phyloP scores from a whole-genome alignment of 1,140 invertebrate genomes.

The Heliconius melpomene region DNA sequence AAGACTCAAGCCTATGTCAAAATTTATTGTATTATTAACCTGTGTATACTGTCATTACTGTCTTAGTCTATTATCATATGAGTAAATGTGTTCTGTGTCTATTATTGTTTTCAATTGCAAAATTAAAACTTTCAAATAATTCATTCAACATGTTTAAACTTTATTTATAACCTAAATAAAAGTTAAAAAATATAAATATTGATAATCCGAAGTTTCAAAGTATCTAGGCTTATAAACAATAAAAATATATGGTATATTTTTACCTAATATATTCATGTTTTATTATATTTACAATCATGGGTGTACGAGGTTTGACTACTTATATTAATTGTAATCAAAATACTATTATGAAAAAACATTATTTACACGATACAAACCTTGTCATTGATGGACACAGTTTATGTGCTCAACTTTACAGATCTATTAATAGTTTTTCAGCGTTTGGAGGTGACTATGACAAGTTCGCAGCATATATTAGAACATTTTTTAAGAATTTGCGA shows the following conservation, averaged over 20 bases:
- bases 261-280: not conserved
- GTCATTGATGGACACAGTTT: slow-evolving; percentile 93
- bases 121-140: no score
- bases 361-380: slow-evolving; percentile 86
- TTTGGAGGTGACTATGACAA: slow-evolving; percentile 95
- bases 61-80: no score
- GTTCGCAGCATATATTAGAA: slow-evolving; percentile 83
- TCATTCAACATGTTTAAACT: not conserved
- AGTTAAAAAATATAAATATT: no score
- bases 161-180: slow-evolving; percentile 4
- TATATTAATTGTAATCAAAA: slow-evolving; percentile 87
- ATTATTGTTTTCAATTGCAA: no score
- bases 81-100: no score
- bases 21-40: no score
- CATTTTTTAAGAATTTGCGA: slow-evolving; percentile 87
- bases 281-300: slow-evolving; percentile 82
- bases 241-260: no score
- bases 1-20: no score
- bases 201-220: no score
- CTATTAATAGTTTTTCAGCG: slow-evolving; percentile 83
- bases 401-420: slow-evolving; percentile 87
- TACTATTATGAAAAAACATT: slow-evolving; percentile 83
- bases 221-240: no score
- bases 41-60: no score
- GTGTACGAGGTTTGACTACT: slow-evolving; percentile 90